Evolutionary conservation across 2,113 vertebrate genomes (phyloP).

Genomic region (Orycteropus afer): DNA sequence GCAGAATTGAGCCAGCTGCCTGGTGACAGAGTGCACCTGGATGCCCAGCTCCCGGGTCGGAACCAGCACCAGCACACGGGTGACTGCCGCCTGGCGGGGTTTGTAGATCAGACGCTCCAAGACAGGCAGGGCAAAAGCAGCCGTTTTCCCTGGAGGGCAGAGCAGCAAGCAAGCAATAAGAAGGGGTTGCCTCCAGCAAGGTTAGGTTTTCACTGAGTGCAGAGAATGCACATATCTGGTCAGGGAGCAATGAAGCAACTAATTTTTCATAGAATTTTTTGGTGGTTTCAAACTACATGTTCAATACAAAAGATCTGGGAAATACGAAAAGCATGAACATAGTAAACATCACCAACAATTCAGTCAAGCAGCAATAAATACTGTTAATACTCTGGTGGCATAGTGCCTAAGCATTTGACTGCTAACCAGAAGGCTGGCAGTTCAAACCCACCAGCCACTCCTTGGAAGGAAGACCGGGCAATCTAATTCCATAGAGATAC

Average conservation of each 20-base stretch:
- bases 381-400: background rate
- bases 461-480: too few species aligned
- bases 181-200: background rate
- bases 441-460: too few species aligned
- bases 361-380: background rate
- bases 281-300: background rate
- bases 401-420: too few species aligned
- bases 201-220: background rate
- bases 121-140: constrained; percentile 96
- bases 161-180: background rate
- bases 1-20: constrained; percentile 96
- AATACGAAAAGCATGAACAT: background rate
- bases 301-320: background rate
- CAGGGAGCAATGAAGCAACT: background rate
- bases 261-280: background rate
- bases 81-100: constrained; percentile 93
- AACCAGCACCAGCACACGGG: constrained; percentile 94
- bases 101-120: constrained; percentile 97
- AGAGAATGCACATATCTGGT: background rate
- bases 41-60: constrained; percentile 97
- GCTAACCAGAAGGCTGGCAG: too few species aligned
- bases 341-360: background rate
- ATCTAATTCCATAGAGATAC: too few species aligned
- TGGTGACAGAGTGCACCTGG: constrained; percentile 96
- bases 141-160: constrained; percentile 93